Evolutionary conservation across 2,113 vertebrate species (phyloP), one percentile per base, ranked within the genome.

Genomic region (Corythornis vintsioides): DNA sequence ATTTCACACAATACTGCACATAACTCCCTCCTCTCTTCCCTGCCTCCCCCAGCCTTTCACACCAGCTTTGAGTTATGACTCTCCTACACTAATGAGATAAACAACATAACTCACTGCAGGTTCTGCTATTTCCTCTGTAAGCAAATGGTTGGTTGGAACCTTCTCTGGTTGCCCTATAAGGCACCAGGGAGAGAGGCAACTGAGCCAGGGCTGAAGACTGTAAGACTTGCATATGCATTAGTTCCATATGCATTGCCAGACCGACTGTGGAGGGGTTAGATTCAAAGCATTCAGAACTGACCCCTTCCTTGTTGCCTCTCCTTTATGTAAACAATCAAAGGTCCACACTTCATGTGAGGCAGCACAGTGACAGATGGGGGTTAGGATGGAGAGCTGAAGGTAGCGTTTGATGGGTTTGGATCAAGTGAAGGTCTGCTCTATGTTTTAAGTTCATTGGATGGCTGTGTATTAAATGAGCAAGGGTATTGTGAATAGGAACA

Each of bases 81-180:
- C 91, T 96, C 93, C 96, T 97, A 95, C 95, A 96, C 96, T 97
- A 98, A 97, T 97, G 97, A 98, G 97, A 98, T 98, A 98, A 98
- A 98, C 97, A 97, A 96, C 94, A 93, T 95, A 97, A 96, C 90
- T 98, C 97, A 97, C 81, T 74, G 8, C 80, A 95, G 97, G 90
- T 96, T 94, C 92, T 92, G 95, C 90, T 96, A 86, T 91, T 96
- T 96, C 71, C 86, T 96, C 86, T 94, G 15, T 95, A 97, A 97
- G 96, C 94, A 96, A 94, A 96, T 87, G 85, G 82, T 89, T 85
- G 91, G 95, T 89, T 85, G 91, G 95, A 95, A 88, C 83, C 65
- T 92, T 96, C 84, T 78, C 75, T 70, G 59, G 90, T 93, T 97
- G 96, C 94, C 92, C 96, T 97, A 65, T 95, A 96, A 97, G 95